Conservation (phyloP, 2,888 invertebrate genomes). For the Gryllus longicercus region DNA sequence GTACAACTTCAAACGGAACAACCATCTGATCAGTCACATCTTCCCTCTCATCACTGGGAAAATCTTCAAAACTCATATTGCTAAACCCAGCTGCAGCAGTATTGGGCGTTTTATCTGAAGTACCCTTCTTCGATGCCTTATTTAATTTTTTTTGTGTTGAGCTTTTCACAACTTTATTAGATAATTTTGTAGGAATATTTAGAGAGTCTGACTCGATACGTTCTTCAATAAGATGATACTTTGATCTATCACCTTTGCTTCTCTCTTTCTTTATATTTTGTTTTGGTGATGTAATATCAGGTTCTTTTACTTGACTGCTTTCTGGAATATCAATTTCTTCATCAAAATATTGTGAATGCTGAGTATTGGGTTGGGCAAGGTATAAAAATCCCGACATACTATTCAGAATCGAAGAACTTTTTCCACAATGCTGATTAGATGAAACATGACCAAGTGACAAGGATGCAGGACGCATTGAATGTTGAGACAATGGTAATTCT, state of each 20-base stretch:
- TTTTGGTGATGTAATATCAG: constrained; percentile 22
- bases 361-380: background rate
- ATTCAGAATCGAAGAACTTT: constrained; percentile 19
- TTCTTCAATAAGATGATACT: constrained; percentile 54
- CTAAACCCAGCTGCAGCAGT: constrained; percentile 57
- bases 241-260: constrained; percentile 49
- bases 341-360: too few relatives aligned
- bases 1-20: constrained; percentile 63
- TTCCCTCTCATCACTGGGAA: constrained; percentile 61
- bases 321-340: background rate
- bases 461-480: background rate
- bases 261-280: constrained; percentile 39
- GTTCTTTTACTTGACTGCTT: background rate
- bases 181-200: constrained; percentile 41
- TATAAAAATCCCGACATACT: constrained; percentile 21
- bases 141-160: constrained; percentile 42
- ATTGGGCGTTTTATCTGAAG: constrained; percentile 40
- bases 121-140: constrained; percentile 41
- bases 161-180: constrained; percentile 43
- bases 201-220: constrained; percentile 45
- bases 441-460: constrained; percentile 12
- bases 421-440: background rate
- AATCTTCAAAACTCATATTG: constrained; percentile 73
- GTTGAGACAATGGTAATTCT: background rate
- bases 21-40: constrained; percentile 46